Conservation (phyloP, 2,113 vertebrate species). For the Oenanthe oenanthe region DNA sequence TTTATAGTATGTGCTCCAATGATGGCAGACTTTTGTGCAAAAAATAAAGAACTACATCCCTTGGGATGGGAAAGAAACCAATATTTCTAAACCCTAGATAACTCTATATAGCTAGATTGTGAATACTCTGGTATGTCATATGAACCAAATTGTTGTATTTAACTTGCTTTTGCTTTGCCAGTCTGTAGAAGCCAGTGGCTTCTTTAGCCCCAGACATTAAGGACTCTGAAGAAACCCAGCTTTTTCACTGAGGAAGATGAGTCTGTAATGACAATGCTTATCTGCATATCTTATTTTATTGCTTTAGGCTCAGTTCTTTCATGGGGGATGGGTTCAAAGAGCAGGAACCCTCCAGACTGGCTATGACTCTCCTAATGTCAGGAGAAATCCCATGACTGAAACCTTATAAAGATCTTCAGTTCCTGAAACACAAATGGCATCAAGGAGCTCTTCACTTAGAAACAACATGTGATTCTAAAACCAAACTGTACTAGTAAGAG, state of each 20-base stretch:
- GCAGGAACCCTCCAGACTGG: background rate
- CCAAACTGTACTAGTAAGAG: background rate
- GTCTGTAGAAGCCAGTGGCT: background rate
- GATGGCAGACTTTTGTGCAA: background rate
- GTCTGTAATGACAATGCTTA: background rate
- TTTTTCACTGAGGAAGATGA: background rate
- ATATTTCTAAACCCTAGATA: background rate
- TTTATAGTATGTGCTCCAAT: background rate
- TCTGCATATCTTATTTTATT: background rate
- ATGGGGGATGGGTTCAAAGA: background rate
- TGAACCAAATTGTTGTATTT: background rate
- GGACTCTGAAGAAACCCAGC: background rate
- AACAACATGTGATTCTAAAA: background rate
- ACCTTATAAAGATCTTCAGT: background rate
- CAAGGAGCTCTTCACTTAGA: background rate
- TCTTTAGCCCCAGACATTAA: background rate
- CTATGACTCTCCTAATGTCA: background rate
- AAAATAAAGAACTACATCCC: background rate
- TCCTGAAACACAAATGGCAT: background rate
- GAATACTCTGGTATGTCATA: background rate
- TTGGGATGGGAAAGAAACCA: background rate
- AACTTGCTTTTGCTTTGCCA: background rate
- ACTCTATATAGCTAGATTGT: background rate
- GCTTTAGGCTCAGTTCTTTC: background rate
- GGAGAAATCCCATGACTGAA: background rate